Evolutionary conservation across 2,797 vertebrate genomes (phyloP), one percentile per base, ranked within the genome.

Genomic region (Huso huso): DNA sequence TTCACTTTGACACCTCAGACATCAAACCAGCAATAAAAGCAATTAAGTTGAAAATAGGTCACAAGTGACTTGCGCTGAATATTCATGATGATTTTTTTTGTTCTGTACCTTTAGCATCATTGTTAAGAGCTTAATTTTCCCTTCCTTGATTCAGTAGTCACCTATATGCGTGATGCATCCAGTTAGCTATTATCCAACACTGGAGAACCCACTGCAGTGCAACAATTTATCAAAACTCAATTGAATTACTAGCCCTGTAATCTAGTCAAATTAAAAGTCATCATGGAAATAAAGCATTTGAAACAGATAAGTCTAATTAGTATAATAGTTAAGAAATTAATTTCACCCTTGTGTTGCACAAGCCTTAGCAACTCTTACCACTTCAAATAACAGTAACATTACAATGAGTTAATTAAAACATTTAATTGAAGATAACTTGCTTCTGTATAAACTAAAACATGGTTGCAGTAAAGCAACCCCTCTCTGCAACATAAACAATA

Each of bases 221-320:
- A 18, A 67, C 65, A 18, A 18, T 18, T 18, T 18, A 61, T 64
- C 53, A 52, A 67, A 67, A 70, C 67, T 64, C 61, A 55, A 67
- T 64, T 70, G 60, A 67, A 70, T 70, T 64, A 64, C 53, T 18
- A 60, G 49, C 55, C 69, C 69, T 59, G 53, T 60, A 70, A 70
- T 70, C 62, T 51, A 67, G 53, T n/a, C 52, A 51, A 70, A 70
- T 67, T 67, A 64, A 64, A 62, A 23, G 53, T 48, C 53, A 48
- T 58, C 65, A 66, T 58, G 58, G 69, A 66, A 70, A 58, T 66
- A 70, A 60, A 70, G 59, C 69, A 67, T 60, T 70, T 70, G 48
- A 18, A 60, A 52, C 60, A 66, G 53, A 70, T 50, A 18, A 12
- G 18, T 52, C 61, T 70, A 67, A 70, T 60, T 67, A 55, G 61